A percentile compares a stretch with the other conserved stretches of the same genome.
Evolutionary conservation across 2,113 vertebrate species (phyloP).

Genomic region (Puffinus mauretanicus): DNA sequence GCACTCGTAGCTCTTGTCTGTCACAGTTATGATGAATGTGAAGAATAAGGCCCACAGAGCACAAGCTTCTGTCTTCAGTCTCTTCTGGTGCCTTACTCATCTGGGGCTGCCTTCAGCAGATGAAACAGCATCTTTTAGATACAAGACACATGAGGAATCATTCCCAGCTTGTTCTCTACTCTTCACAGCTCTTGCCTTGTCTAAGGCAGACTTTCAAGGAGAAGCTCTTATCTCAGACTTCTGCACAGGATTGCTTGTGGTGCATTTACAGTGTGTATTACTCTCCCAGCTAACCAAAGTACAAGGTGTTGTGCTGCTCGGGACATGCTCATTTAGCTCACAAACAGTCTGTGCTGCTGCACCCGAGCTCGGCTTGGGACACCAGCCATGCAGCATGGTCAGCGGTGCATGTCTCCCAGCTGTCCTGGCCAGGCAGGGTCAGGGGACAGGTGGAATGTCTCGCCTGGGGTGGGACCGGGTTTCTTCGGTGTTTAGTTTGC

Average conservation of each 20-base stretch:
- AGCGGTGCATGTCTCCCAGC: too few relatives aligned
- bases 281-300: background rate
- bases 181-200: background rate
- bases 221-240: background rate
- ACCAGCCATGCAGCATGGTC: accelerated
- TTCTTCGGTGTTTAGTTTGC: background rate
- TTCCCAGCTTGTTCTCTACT: background rate
- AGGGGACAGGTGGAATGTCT: background rate
- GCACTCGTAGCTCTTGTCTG: background rate
- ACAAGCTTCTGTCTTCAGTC: background rate
- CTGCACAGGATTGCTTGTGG: background rate
- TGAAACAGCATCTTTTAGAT: background rate
- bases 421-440: background rate
- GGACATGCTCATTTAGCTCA: background rate
- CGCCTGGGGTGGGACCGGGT: background rate
- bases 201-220: background rate
- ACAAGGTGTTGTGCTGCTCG: background rate
- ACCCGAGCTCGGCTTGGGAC: background rate
- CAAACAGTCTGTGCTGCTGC: background rate
- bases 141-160: accelerated
- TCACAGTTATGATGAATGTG: background rate
- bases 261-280: background rate
- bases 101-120: background rate
- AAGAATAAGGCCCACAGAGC: background rate
- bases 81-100: background rate